Evolutionary conservation across 2,888 invertebrate genomes (phyloP), one percentile per base, ranked within the genome.

Genomic region (Ceraclea dissimilis): DNA sequence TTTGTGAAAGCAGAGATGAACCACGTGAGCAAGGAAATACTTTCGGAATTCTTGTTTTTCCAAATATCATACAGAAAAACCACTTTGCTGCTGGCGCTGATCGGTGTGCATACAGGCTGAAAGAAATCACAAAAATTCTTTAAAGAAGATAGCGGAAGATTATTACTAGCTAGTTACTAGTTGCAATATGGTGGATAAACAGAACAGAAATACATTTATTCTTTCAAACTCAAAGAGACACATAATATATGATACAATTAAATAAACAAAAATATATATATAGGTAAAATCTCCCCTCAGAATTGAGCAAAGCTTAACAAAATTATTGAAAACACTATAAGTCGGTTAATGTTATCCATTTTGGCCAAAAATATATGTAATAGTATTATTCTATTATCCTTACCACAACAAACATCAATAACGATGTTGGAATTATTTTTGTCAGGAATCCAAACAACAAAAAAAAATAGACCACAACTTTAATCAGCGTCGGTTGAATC

Each of bases 51-150:
- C 66, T 81, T 82, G 2, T 81, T 78, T 55, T 76, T 75, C 18
- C 88, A 65, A 62, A 93, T 91, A 57, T 87, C 86, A 55, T 83
- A 69, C 20, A 93, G 77, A 67, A 92, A 91, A 16, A 88, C 80
- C 2, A 89, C 76, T 75, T 92, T 93, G 59, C 91, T 90, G 26
- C 88, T 86, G 8, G 89, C 88, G 64, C 90, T 88, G 62, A 92
- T 81, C 0, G 92, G 91, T 1, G 87, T 87, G 66, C 85, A 85
- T 50, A 86, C 70, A 1, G 86, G 86, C 88, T 88, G 71, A 58
- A 80, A 79, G 63, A 59, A 31, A 54, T 49, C 4, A 39, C 13
- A n/a, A n/a, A n/a, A 8, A n/a, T 39, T n/a, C n/a, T n/a, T n/a
- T n/a, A n/a, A n/a, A n/a, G n/a, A n/a, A n/a, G n/a, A n/a, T n/a